Evolutionary conservation across 2,888 invertebrate genomes (phyloP).

Genomic region (Cerceris rybyensis): DNA sequence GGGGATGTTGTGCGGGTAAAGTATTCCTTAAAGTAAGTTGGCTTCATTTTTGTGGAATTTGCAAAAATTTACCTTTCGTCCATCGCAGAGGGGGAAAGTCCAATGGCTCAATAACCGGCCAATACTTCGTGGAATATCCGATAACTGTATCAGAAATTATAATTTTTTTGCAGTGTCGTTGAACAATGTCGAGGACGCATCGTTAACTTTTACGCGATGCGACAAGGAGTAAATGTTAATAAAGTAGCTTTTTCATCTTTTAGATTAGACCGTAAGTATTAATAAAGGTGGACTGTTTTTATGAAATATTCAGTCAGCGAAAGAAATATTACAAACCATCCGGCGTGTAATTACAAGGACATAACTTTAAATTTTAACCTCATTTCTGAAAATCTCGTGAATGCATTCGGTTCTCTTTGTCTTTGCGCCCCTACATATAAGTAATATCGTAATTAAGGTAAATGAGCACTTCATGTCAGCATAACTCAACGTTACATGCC

Average conservation of each 20-base stretch:
- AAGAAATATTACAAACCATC: constrained; percentile 30
- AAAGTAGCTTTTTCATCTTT: neutral
- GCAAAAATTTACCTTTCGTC: too few species aligned
- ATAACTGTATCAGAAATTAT: too few species aligned
- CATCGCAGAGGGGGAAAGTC: too few species aligned
- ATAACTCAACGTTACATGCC: constrained; percentile 48
- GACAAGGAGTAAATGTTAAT: neutral
- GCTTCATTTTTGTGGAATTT: too few species aligned
- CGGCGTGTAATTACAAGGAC: constrained; percentile 37
- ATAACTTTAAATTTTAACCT: constrained; percentile 50
- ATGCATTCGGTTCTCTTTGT: constrained; percentile 34
- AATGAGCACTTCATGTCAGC: constrained; percentile 46
- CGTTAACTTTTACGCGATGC: neutral
- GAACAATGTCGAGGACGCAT: neutral
- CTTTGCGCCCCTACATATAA: constrained; percentile 42
- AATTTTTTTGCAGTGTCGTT: too few species aligned
- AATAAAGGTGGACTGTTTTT: constrained; percentile 33
- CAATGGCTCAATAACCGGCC: too few species aligned
- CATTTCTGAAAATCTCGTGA: constrained; percentile 44
- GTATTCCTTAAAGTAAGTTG: too few species aligned
- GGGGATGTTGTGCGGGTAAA: too few species aligned
- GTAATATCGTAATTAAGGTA: constrained; percentile 59
- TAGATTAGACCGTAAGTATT: constrained; percentile 10
- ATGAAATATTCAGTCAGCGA: neutral
- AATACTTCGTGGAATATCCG: too few species aligned